Conservation (phyloP, 1,140 invertebrate genomes). For the Diachasma alloeum region DNA sequence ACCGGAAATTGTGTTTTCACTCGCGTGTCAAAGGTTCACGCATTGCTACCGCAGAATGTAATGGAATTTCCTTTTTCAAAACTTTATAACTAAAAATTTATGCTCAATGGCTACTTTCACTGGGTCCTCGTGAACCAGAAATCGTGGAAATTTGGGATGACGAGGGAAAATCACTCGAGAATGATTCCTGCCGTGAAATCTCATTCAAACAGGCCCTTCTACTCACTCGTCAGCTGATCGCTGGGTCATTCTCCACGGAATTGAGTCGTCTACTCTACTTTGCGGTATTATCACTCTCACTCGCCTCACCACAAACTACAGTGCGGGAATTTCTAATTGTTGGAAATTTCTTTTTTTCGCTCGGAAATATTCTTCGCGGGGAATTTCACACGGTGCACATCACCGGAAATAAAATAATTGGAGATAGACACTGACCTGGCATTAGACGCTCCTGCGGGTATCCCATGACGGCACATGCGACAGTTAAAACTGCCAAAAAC, state of each 20-base stretch:
- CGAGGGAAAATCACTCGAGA: constrained; percentile 24
- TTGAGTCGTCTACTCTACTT: too few relatives aligned
- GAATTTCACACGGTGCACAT: neutral
- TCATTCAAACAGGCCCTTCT: neutral
- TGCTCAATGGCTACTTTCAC: neutral
- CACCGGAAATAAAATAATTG: neutral
- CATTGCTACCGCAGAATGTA: neutral
- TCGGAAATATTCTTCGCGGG: neutral
- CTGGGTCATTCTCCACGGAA: neutral
- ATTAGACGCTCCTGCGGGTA: constrained; percentile 55
- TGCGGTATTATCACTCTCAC: neutral
- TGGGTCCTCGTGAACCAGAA: neutral
- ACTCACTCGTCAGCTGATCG: neutral
- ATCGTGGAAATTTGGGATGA: neutral
- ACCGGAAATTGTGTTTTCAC: constrained; percentile 1
- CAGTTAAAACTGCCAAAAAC: constrained; percentile 40
- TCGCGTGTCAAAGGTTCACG: constrained; percentile 3
- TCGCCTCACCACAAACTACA: neutral
- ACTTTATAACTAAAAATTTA: neutral
- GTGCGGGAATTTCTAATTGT: neutral
- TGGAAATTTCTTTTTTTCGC: neutral
- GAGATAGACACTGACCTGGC: constrained; percentile 47
- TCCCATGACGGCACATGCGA: constrained; percentile 50
- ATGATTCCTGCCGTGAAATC: constrained; percentile 35
- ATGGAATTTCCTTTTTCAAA: neutral